Base-by-base conservation (phyloP, 2,113 vertebrate genomes). In the Orientallactaga bullata region DNA sequence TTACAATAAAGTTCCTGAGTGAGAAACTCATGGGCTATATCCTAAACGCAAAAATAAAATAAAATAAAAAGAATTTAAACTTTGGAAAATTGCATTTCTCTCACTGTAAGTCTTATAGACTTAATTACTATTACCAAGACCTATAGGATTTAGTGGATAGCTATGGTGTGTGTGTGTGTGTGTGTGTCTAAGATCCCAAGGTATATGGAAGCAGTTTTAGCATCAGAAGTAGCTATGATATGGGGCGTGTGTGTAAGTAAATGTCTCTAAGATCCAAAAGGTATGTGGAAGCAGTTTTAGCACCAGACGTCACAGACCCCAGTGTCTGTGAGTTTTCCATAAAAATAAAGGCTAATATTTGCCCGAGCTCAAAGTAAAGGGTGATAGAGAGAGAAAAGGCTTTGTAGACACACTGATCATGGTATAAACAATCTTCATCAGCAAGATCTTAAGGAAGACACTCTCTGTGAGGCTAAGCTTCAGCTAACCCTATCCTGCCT, bases 321-420 rank as follows among this genome's bases (percentile, higher is more conserved):
- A 21, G 20, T 90, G 13, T n/a, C 16, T 77, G 82, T 39, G 26
- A 39, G 1, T 89, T 94, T 93, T 85, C 15, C 60, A 88, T 71
- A 32, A 91, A 96, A 94, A 80, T 12, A 21, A 93, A 83, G 61
- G 4, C 37, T 65, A 81, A 28, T 81, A 63, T 82, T 96, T 92
- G 68, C 37, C 69, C 85, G 13, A 81, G 35, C 79, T 28, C 9
- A 87, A 95, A 86, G 58, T 5, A 42, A 94, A 77, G 35, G 35
- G 16, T 76, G 20, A 69, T 18, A 5, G 18, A 85, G 68, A 66
- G 1, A 76, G 8, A 24, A n/a, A 77, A 74, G 65, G 16, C 32
- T 88, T 71, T 85, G 28, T 65, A 71, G 35, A 82, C 37, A 74
- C 79, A 58, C 17, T 73, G 74, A 81, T 37, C 81, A 42, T 23